Conservation (phyloP, 2,888 invertebrate genomes). For the Lomographa bimaculata region DNA sequence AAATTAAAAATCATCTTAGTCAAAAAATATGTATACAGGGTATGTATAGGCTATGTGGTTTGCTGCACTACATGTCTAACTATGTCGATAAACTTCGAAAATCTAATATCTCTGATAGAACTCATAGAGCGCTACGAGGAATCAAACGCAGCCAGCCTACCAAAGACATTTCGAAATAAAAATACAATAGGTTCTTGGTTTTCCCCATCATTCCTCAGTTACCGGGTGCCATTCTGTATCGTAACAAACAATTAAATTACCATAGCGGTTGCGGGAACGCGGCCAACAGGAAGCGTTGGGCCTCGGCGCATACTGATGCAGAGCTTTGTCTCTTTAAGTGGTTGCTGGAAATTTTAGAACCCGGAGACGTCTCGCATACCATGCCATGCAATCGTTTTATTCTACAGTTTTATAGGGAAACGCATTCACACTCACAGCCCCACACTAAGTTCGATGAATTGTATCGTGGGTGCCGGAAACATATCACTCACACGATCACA, state of each 20-base stretch:
- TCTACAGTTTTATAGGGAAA: no score
- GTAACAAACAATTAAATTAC: conserved; percentile 72
- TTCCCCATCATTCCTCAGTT: conserved; percentile 41
- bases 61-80: no score
- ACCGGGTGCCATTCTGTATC: conserved; percentile 50
- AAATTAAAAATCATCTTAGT: no score
- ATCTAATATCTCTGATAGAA: no score
- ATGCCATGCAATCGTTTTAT: no score
- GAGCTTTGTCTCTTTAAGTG: conserved; percentile 33
- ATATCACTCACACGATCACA: no score
- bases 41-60: no score
- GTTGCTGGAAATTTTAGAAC: conserved; percentile 26
- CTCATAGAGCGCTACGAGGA: conserved; percentile 21
- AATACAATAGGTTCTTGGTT: conserved; percentile 36
- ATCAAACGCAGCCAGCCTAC: conserved; percentile 27
- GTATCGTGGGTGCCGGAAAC: no score
- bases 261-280: conserved; percentile 68
- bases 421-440: no score
- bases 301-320: conserved; percentile 66
- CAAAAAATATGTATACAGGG: no score
- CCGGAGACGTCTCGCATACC: conserved; percentile 22
- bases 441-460: no score
- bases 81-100: no score
- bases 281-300: conserved; percentile 68
- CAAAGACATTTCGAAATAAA: conserved; percentile 37